Conservation (phyloP, 1,140 invertebrate genomes). For the Drosophila bocki region DNA sequence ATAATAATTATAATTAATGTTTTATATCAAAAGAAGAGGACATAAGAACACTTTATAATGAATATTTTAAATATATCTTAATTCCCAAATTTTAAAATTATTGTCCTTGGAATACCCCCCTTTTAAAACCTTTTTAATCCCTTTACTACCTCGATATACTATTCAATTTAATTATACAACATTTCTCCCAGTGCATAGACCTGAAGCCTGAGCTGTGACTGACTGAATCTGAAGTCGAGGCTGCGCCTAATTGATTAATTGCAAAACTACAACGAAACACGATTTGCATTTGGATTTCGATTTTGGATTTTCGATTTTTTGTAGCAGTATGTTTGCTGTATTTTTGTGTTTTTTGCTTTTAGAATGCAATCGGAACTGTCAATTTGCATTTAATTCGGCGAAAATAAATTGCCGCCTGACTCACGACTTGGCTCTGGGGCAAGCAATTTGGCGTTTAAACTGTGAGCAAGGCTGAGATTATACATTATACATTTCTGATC, state of each 20-base stretch:
- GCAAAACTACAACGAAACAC: conserved; percentile 77
- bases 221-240: conserved; percentile 34
- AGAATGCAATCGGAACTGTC: conserved; percentile 81
- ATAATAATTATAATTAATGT: background rate
- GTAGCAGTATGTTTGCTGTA: conserved; percentile 8
- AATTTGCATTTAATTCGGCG: conserved; percentile 83
- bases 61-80: background rate
- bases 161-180: too few relatives aligned
- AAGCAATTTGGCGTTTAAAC: conserved; percentile 62
- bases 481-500: conserved; percentile 51
- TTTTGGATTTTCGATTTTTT: conserved; percentile 56
- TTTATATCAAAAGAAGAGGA: background rate
- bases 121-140: background rate
- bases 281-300: conserved; percentile 78
- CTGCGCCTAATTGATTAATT: conserved; percentile 83
- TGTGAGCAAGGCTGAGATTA: conserved; percentile 62
- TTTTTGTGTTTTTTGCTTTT: conserved; percentile 37
- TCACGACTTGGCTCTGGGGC: conserved; percentile 67
- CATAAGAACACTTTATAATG: background rate
- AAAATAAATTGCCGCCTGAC: conserved; percentile 80
- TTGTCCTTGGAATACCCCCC: background rate
- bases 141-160: background rate
- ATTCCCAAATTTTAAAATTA: background rate
- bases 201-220: conserved; percentile 26
- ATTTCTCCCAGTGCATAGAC: conserved; percentile 18